Percentiles rank a stretch among this genome's conserved stretches.
These are phyloP conservation scores for Candidula unifasciata DNA, from an alignment of 2,888 invertebrate genomes.

Conservation along the genomic window DNA sequence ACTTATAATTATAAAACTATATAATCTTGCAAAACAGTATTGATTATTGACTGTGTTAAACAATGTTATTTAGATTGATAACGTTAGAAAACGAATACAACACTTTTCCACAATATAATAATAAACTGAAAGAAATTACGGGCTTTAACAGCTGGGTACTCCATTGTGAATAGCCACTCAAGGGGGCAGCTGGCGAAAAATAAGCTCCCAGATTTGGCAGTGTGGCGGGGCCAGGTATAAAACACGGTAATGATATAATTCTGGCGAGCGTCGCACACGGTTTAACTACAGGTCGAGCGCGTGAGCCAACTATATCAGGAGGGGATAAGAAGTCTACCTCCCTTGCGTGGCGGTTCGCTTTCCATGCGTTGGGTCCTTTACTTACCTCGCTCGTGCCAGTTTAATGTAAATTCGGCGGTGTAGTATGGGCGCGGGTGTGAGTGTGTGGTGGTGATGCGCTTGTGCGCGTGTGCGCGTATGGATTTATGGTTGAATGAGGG, in stretches of 20 bases:
- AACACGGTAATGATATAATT: constrained; percentile 21
- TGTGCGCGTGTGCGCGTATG: too few species aligned
- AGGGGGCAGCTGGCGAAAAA: not conserved
- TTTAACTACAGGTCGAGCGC: constrained; percentile 28
- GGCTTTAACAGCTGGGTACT: not conserved
- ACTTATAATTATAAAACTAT: too few species aligned
- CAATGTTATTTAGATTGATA: too few species aligned
- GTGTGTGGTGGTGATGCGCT: too few species aligned
- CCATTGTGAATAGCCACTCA: not conserved
- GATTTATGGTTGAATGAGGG: too few species aligned
- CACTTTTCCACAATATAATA: not conserved
- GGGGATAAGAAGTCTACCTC: constrained; percentile 2
- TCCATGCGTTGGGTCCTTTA: constrained; percentile 6
- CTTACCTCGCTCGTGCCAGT: not conserved
- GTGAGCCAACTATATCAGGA: not conserved
- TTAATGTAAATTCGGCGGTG: too few species aligned
- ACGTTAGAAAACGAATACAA: not conserved
- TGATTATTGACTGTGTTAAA: too few species aligned
- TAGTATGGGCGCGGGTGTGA: too few species aligned
- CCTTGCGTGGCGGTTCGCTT: constrained; percentile 23
- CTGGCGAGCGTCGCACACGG: constrained; percentile 16
- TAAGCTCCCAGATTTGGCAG: not conserved
- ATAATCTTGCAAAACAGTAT: too few species aligned
- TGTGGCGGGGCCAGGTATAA: constrained; percentile 8
- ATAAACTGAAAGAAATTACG: not conserved